Evolutionary conservation across 2,888 invertebrate species (phyloP), one percentile per base, ranked within the genome.

Genomic region (Antheraea assamensis): DNA sequence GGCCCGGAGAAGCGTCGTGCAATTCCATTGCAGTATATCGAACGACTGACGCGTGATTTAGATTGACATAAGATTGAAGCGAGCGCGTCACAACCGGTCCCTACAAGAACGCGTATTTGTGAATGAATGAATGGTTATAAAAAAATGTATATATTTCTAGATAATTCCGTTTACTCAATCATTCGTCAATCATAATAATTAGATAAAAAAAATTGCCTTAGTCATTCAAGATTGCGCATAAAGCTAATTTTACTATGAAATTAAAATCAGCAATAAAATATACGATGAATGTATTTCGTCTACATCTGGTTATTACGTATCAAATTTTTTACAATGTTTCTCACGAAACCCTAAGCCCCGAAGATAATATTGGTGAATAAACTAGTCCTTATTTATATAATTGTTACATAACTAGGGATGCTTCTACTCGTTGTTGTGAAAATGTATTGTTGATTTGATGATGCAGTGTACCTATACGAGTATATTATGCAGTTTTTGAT

Each of bases 1-100:
- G 68, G 3, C n/a, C 5, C 35, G 68, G 35, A 21, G 68, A 68
- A 35, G 10, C 31, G 35, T 35, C 68, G 68, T 35, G n/a, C 35
- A 31, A 13, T n/a, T 68, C 68, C 68, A 68, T 68, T 21, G 35
- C 68, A 35, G 68, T 68, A 13, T 35, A 35, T n/a, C 68, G 68
- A 68, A 35, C 68, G 68, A 68, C 68, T 68, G 68, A 68, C 35
- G 35, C 68, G 31, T 68, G 35, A 68, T 68, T 68, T n/a, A 35
- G 68, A 68, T 68, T 68, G 68, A 68, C 35, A 21, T 17, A 35
- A 68, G 68, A 68, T 68, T 68, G 68, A 68, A 68, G 31, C 35
- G 35, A 68, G 19, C 68, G 68, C 35, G 19, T 35, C n/a, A 19
- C 35, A 68, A 68, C 35, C 68, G 24, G 31, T 68, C 35, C n/a